Percentiles rank a stretch among this genome's conserved stretches.
phyloP scores from a whole-genome alignment of 2,113 vertebrate genomes.

The Mormoops blainvillei region DNA sequence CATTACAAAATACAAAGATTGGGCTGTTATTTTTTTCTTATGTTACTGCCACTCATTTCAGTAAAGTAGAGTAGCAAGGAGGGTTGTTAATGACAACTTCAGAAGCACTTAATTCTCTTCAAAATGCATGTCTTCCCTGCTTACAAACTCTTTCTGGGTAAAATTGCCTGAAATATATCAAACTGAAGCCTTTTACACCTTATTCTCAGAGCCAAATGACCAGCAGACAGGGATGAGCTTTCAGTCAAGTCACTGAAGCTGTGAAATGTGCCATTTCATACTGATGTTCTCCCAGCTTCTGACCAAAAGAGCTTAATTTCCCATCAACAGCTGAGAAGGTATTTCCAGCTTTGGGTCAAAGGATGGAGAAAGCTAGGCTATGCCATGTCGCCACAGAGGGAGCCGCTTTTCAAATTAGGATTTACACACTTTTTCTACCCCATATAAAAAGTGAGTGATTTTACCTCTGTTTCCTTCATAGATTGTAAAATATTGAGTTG shows the following conservation, averaged over 20 bases:
- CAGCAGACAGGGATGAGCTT: not conserved
- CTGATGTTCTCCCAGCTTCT: not conserved
- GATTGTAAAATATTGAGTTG: not conserved
- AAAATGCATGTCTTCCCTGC: not conserved
- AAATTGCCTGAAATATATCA: not conserved
- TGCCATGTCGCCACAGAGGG: not conserved
- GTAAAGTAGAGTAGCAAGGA: slow-evolving; percentile 48
- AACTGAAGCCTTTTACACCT: not conserved
- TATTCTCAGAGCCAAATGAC: not conserved
- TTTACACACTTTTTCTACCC: not conserved
- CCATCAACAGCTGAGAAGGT: not conserved
- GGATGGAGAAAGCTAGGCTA: not conserved
- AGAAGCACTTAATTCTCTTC: slow-evolving; percentile 5
- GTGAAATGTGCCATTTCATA: not conserved
- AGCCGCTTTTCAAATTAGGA: not conserved
- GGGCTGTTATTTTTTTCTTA: slow-evolving; percentile 79
- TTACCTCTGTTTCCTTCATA: not conserved
- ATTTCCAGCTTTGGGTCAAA: not conserved
- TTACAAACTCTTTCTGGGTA: slow-evolving; percentile 15
- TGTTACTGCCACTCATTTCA: slow-evolving; percentile 70
- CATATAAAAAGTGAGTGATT: not conserved
- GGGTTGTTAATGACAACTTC: not conserved
- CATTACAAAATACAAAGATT: slow-evolving; percentile 92
- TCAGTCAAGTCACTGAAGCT: not conserved
- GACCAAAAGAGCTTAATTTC: not conserved